Conservation (phyloP, 2,113 vertebrate species). For the Phrynosoma platyrhinos region DNA sequence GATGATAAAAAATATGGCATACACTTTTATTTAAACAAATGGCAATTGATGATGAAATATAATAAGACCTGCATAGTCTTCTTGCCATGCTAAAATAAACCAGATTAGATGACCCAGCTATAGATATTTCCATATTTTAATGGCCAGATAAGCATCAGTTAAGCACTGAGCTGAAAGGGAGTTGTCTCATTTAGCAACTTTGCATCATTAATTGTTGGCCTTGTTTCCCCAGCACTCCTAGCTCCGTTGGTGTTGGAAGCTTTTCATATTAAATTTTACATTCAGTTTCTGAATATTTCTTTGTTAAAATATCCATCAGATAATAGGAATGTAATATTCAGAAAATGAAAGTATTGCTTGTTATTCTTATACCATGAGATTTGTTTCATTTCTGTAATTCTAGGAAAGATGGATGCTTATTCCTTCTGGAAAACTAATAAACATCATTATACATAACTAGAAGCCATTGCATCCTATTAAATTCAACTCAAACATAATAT, state of each 20-base stretch:
- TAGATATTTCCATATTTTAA: neutral
- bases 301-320: neutral
- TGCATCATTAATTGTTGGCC: neutral
- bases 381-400: neutral
- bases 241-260: neutral
- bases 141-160: neutral
- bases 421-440: slow-evolving; percentile 34
- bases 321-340: neutral
- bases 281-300: neutral
- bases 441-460: slow-evolving; percentile 19
- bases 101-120: too few relatives aligned
- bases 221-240: neutral
- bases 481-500: neutral
- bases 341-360: neutral
- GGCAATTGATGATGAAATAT: neutral
- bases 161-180: too few relatives aligned
- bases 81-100: neutral
- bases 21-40: neutral
- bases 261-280: neutral
- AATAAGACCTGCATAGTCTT: neutral
- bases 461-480: slow-evolving; percentile 4
- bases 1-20: neutral
- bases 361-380: neutral
- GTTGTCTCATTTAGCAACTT: neutral
- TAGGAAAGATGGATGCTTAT: neutral